Conservation (phyloP, 2,113 vertebrate genomes). For the Eolophus roseicapilla region DNA sequence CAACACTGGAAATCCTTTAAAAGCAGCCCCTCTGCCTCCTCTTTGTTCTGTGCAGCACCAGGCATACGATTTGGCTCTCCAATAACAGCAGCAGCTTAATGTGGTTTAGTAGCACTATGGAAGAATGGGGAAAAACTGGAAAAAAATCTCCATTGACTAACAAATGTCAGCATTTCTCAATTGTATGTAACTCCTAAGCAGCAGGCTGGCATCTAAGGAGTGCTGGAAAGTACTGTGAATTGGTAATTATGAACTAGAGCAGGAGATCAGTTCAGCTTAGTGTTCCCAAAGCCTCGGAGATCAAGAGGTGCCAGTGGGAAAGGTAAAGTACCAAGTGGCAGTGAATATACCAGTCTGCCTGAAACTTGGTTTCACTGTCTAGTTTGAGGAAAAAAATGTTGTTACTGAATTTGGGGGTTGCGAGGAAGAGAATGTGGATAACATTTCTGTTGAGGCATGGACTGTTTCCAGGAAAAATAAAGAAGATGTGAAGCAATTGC, state of each 20-base stretch:
- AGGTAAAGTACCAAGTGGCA: conserved; percentile 47
- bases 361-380: conserved; percentile 57
- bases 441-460: conserved; percentile 4
- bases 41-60: background rate
- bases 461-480: conserved; percentile 38
- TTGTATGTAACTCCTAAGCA: conserved; percentile 12
- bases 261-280: conserved; percentile 66
- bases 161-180: conserved; percentile 15
- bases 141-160: background rate
- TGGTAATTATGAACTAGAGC: conserved; percentile 60
- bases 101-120: background rate
- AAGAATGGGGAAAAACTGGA: background rate
- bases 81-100: background rate
- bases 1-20: background rate
- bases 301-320: conserved; percentile 68
- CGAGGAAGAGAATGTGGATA: background rate
- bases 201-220: conserved; percentile 6
- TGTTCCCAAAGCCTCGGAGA: conserved; percentile 55
- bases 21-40: background rate
- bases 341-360: conserved; percentile 60
- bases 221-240: conserved; percentile 46
- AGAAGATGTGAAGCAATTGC: background rate
- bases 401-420: background rate
- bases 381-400: conserved; percentile 29
- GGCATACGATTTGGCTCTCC: background rate